Percentiles rank a stretch among this genome's conserved stretches.
phyloP scores from a whole-genome alignment of 92 coral and sea anemone genomes.

The Scolanthus callimorphus region DNA sequence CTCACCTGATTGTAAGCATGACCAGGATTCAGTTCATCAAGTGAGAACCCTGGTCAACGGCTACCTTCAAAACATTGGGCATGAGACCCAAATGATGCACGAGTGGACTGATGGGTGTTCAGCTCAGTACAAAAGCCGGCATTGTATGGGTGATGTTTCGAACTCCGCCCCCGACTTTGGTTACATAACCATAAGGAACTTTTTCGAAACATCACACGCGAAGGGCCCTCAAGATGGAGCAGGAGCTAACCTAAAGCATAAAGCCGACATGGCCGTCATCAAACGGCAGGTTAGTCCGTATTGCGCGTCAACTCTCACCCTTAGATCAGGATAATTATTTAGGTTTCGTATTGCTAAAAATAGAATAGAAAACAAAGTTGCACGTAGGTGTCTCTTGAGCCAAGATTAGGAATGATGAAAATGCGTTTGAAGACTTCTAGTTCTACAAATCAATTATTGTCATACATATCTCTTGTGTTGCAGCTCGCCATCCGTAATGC shows the following conservation, averaged over 20 bases:
- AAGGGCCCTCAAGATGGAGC: conserved; percentile 52
- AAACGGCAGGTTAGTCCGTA: conserved; percentile 18
- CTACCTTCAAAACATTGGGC: conserved; percentile 18
- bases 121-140: conserved; percentile 43
- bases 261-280: conserved; percentile 53
- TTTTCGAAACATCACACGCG: conserved; percentile 47
- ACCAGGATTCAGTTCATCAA: conserved; percentile 22
- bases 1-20: conserved; percentile 26
- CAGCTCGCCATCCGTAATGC: conserved; percentile 10
- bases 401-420: too few relatives aligned
- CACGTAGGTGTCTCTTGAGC: too few relatives aligned
- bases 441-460: too few relatives aligned
- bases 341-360: too few relatives aligned
- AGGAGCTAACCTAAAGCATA: conserved; percentile 26
- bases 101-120: conserved; percentile 61
- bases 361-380: too few relatives aligned
- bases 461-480: too few relatives aligned
- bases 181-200: conserved; percentile 34
- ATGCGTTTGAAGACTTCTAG: too few relatives aligned
- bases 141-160: conserved; percentile 50
- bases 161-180: conserved; percentile 37
- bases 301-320: too few relatives aligned
- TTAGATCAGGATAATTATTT: too few relatives aligned
- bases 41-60: conserved; percentile 13
- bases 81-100: conserved; percentile 21